Evolutionary conservation across 2,113 vertebrate genomes (phyloP).

Genomic region (Pelmatolapia mariae): DNA sequence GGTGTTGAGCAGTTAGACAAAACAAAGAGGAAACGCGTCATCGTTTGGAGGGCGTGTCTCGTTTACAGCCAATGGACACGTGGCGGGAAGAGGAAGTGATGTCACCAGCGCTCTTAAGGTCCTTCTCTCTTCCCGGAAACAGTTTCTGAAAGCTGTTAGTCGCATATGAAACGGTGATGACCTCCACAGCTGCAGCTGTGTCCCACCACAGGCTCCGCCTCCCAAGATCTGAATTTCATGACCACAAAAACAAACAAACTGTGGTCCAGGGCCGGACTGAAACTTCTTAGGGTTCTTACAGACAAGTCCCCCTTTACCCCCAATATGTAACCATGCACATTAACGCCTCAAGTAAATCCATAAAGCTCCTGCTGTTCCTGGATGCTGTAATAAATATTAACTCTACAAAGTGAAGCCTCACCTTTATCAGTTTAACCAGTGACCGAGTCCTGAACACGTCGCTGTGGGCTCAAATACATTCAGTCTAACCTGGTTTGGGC

Average conservation of each 20-base stretch:
- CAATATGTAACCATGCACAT: background rate
- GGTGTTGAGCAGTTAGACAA: background rate
- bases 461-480: background rate
- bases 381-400: background rate
- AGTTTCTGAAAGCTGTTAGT: background rate
- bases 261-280: background rate
- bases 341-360: background rate
- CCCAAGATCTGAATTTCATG: background rate
- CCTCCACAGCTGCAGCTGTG: background rate
- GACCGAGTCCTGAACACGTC: background rate
- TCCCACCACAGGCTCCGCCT: constrained; percentile 8
- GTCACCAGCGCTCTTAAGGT: constrained; percentile 15
- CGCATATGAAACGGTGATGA: background rate
- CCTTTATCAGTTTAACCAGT: background rate
- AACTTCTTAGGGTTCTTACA: background rate
- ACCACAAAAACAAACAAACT: background rate
- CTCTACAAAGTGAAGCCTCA: background rate
- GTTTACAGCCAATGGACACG: background rate
- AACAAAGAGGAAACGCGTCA: background rate
- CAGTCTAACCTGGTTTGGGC: background rate
- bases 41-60: background rate
- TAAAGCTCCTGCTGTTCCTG: background rate
- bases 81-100: constrained; percentile 26
- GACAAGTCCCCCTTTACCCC: background rate
- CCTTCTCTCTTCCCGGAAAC: constrained; percentile 9